phyloP scores from a whole-genome alignment of 92 coral and sea anemone genomes.

The Zoanthus sociatus region DNA sequence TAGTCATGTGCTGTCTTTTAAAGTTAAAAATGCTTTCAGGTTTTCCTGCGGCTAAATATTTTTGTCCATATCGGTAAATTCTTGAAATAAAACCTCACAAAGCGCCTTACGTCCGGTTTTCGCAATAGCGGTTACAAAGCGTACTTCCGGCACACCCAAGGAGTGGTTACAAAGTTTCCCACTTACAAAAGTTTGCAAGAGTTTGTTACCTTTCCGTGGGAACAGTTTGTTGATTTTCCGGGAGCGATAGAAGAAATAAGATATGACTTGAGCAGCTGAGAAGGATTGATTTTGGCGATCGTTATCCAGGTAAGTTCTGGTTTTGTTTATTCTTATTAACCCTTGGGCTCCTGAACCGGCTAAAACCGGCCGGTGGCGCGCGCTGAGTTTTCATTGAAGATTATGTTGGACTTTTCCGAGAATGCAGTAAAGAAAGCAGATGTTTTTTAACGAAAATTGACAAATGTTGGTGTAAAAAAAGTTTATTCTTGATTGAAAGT shows the following conservation, averaged over 20 bases:
- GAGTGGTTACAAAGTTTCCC: constrained; percentile 20
- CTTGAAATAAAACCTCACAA: constrained; percentile 8
- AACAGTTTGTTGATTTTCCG: constrained; percentile 17
- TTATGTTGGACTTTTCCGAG: no score
- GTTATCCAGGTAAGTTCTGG: constrained; percentile 21
- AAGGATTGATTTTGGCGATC: constrained; percentile 17
- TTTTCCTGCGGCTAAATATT: constrained; percentile 26
- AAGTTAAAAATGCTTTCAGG: constrained; percentile 15
- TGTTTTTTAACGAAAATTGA: no score
- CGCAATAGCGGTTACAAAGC: constrained; percentile 23
- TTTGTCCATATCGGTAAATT: constrained; percentile 27
- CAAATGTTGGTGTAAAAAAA: no score
- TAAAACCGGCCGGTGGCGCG: no score
- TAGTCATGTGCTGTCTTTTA: constrained; percentile 27
- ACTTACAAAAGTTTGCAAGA: constrained; percentile 14
- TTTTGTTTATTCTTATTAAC: constrained; percentile 30
- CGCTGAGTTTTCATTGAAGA: no score
- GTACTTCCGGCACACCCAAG: constrained; percentile 24
- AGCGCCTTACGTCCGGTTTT: constrained; percentile 17
- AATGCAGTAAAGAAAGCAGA: no score
- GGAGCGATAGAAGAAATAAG: constrained; percentile 22
- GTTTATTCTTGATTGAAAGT: no score
- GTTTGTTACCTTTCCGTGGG: constrained; percentile 23
- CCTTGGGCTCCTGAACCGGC: neutral
- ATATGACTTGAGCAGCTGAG: constrained; percentile 21